Evolutionary conservation across 2,797 vertebrate species (phyloP), one percentile per base, ranked within the genome.

Genomic region (Gadopsis marmoratus): DNA sequence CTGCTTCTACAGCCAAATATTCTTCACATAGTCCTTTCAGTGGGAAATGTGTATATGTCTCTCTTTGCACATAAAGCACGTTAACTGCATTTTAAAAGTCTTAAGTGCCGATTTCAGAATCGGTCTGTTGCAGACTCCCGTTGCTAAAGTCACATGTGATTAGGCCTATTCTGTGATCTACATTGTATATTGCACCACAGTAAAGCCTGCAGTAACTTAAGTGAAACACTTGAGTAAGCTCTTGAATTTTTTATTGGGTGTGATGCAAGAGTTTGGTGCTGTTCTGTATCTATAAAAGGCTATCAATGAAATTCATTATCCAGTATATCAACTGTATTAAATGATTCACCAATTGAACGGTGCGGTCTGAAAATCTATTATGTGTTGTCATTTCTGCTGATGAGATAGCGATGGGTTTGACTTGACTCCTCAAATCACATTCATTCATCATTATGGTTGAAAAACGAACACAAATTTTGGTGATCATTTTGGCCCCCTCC

Each of bases 401-500:
- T 83, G 81, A 87, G 81, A 87, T 81, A 60, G 47, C 63, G 62
- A 68, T 70, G 60, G 66, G 76, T 89, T 86, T 81, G 61, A 89
- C 75, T 83, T 77, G 39, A 83, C 62, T 80, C 61, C 76, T 87
- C 54, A 78, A 82, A 89, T 86, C 76, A 76, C 39, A 81, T 88
- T 87, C 73, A 76, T 84, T 87, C 58, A 82, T 90, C 81, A 89
- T 85, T 77, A 73, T 56, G 75, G 50, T 71, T 78, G 29, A 74
- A 84, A 84, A 91, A 90, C 83, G 53, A 85, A 88, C 81, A 83
- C 60, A 82, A 76, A 87, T 86, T 81, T 87, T 73, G 41, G 4
- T 7, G 61, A 92, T 88, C 86, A 89, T 72, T 90, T 91, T 90
- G 81, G 71, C 81, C 73, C 74, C 78, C 78, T 92, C 82, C 87